phyloP scores from a whole-genome alignment of 2,888 invertebrate genomes.

The Sarcophaga rosellei region DNA sequence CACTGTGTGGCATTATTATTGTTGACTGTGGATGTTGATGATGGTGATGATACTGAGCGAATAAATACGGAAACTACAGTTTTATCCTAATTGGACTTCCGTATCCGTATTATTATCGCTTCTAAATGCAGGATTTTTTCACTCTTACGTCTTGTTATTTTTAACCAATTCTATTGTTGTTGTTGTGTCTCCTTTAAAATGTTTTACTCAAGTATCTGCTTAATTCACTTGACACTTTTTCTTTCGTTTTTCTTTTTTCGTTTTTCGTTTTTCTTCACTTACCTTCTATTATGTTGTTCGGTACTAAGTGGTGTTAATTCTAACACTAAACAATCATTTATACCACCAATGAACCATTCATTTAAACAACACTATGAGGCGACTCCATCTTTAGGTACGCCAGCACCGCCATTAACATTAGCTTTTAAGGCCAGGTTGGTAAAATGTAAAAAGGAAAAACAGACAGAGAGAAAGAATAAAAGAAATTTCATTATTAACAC shows the following conservation, averaged over 20 bases:
- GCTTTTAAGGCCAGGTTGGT: slow-evolving; percentile 34
- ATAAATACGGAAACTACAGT: slow-evolving; percentile 73
- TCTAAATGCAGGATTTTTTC: slow-evolving; percentile 61
- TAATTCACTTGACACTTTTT: slow-evolving; percentile 41
- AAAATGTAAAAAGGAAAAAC: slow-evolving; percentile 31
- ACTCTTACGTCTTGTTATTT: slow-evolving; percentile 42
- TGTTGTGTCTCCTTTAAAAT: slow-evolving; percentile 57
- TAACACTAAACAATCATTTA: slow-evolving; percentile 29
- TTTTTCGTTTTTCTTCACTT: slow-evolving; percentile 5
- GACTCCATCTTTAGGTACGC: too few relatives aligned
- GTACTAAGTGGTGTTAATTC: slow-evolving; percentile 16
- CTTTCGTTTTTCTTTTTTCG: slow-evolving; percentile 32
- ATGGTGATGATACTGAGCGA: slow-evolving; percentile 25
- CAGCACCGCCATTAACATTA: too few relatives aligned
- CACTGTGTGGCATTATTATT: slow-evolving; percentile 35
- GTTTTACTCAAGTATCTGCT: slow-evolving; percentile 71
- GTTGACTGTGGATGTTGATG: slow-evolving; percentile 56
- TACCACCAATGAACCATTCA: background rate
- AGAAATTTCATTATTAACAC: slow-evolving; percentile 77
- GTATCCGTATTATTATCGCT: slow-evolving; percentile 77
- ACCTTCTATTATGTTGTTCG: background rate
- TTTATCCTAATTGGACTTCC: slow-evolving; percentile 79
- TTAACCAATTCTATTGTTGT: slow-evolving; percentile 37
- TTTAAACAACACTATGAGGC: slow-evolving; percentile 16
- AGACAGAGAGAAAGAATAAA: too few relatives aligned